Evolutionary conservation across 2,113 vertebrate genomes (phyloP), one percentile per base, ranked within the genome.

Genomic region (Gila orcuttii): DNA sequence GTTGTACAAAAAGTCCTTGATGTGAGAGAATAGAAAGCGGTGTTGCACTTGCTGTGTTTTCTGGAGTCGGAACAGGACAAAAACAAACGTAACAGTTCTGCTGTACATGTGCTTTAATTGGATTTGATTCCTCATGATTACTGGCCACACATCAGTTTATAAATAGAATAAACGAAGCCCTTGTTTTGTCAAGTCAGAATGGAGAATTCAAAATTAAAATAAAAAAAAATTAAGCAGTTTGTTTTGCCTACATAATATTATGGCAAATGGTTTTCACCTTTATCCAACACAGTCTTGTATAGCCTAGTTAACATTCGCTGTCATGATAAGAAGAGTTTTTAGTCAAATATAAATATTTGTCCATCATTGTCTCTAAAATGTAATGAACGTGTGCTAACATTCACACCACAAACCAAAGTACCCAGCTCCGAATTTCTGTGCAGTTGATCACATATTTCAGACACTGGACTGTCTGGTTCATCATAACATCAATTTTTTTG

Each of bases 71-170:
- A 25, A 55, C 39, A 52, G 77, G 25, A 81, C 39, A 80, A 73
- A 52, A 83, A 84, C 17, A 85, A 66, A 60, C 47, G 59, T 8
- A 42, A 23, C 36, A 17, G 21, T 62, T 39, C 60, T 52, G 11
- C 10, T 79, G 36, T 79, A 81, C 82, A 79, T 88, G 81, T 76
- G 81, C 68, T 88, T 88, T 88, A 88, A 86, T 86, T 8, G 78
- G 55, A 62, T 64, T 81, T 47, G 59, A 81, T 28, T 81, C 13
- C 23, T 47, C 60, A 28, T 86, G 42, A 74, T 39, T 21, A 74
- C 39, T 57, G 60, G 57, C 19, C 73, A 87, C n/a, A 76, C 25
- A 60, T 60, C 59, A 15, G 55, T n/a, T 74, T 60, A 31, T 66
- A 45, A 79, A 80, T 64, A 8, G 2, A 28, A 60, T 57, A 13